These are phyloP conservation scores for Bolborhynchus lineola DNA, from an alignment of 2,113 vertebrate genomes.

Conservation along the genomic window DNA sequence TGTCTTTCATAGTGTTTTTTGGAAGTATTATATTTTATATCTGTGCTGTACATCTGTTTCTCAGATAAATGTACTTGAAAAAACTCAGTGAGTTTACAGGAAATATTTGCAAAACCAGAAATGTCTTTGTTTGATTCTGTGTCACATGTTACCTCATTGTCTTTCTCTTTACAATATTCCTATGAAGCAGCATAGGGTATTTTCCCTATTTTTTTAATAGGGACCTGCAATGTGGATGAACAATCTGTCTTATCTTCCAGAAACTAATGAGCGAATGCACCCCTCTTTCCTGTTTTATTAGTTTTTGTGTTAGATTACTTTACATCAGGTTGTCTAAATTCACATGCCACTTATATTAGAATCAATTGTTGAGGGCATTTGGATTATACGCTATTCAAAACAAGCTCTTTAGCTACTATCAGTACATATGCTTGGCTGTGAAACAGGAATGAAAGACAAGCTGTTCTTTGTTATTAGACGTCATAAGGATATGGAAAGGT, in stretches of 20 bases:
- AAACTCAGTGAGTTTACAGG: neutral
- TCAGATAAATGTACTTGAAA: neutral
- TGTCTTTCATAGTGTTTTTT: neutral
- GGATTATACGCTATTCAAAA: neutral
- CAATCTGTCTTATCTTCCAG: neutral
- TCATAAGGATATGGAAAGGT: neutral
- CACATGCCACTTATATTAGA: neutral
- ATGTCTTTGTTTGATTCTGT: neutral
- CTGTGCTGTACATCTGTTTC: neutral
- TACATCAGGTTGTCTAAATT: neutral
- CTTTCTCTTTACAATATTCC: neutral
- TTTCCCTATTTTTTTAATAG: neutral
- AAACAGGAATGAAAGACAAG: neutral
- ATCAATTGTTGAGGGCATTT: neutral
- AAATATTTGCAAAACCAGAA: neutral
- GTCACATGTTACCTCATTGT: neutral
- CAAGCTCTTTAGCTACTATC: neutral
- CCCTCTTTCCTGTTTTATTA: neutral
- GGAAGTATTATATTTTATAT: neutral
- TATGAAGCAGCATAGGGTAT: fast-evolving
- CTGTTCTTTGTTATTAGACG: neutral
- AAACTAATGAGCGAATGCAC: neutral
- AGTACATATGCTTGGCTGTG: neutral
- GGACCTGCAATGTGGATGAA: neutral
- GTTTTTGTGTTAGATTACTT: neutral